Percentiles rank a stretch among this genome's conserved stretches.
Conservation (phyloP, 2,113 vertebrate genomes). For the Brachyhypopomus gauderio region DNA sequence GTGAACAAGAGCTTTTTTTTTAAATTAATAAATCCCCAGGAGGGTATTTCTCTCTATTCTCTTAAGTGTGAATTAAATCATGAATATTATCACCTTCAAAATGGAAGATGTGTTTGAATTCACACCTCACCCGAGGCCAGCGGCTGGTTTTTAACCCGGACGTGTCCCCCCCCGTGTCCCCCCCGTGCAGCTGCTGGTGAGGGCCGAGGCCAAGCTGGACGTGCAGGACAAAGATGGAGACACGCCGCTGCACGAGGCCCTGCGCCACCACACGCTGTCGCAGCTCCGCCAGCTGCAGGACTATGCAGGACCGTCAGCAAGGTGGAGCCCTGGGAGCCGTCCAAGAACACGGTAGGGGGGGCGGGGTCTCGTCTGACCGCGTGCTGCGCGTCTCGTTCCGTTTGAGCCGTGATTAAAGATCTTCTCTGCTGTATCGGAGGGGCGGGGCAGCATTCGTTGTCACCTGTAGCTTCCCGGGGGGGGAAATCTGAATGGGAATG, state of each 20-base stretch:
- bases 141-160: neutral
- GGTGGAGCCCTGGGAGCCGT: conserved; percentile 97
- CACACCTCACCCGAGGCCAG: no score
- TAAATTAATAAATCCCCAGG: no score
- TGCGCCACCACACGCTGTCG: conserved; percentile 96
- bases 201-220: conserved; percentile 96
- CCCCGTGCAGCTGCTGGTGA: conserved; percentile 85
- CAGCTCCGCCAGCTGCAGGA: conserved; percentile 97
- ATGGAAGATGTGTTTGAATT: no score
- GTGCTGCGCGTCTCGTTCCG: no score
- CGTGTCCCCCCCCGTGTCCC: neutral
- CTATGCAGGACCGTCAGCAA: conserved; percentile 99
- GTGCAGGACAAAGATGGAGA: conserved; percentile 99
- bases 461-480: no score
- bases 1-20: no score
- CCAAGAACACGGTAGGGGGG: conserved; percentile 91
- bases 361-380: no score
- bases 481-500: no score
- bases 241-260: conserved; percentile 95
- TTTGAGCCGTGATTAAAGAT: no score
- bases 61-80: neutral
- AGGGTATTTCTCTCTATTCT: neutral
- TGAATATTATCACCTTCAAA: neutral
- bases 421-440: no score
- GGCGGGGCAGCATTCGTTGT: no score